A percentile compares a stretch with the other conserved stretches of the same genome.
These are phyloP conservation scores for Desmodus rotundus DNA, from an alignment of 2,113 vertebrate species.

Conservation along the genomic window DNA sequence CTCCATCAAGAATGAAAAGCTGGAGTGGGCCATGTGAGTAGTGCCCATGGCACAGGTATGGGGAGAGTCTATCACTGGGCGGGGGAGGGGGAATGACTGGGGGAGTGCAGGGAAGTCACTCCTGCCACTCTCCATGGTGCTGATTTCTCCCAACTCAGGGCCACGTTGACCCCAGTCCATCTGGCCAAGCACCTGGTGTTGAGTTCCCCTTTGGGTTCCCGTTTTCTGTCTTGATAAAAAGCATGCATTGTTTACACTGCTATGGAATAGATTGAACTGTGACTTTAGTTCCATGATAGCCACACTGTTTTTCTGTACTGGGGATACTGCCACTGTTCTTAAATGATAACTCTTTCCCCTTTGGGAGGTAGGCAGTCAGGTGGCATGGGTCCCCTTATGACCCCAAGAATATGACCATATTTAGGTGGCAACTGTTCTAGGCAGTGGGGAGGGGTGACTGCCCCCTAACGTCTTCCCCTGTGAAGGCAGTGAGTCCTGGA, in stretches of 20 bases:
- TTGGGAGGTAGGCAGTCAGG: neutral
- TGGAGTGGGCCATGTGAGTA: conserved; percentile 99
- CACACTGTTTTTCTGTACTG: neutral
- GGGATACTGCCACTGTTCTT: neutral
- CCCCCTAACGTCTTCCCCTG: neutral
- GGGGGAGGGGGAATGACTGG: neutral
- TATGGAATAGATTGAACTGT: neutral
- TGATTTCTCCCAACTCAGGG: neutral
- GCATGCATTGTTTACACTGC: neutral
- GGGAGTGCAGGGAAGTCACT: neutral
- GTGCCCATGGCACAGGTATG: neutral
- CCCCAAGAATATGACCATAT: neutral
- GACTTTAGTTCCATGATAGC: neutral
- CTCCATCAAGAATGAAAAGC: conserved; percentile 98
- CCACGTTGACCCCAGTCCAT: neutral
- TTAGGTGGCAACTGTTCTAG: neutral
- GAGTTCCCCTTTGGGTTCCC: neutral
- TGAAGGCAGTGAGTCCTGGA: neutral
- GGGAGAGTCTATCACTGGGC: neutral
- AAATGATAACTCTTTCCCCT: neutral
- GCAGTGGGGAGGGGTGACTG: neutral
- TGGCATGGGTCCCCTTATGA: neutral
- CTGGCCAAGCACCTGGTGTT: neutral
- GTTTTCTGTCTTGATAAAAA: conserved; percentile 23
- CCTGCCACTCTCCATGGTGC: conserved; percentile 54